Evolutionary conservation across 1,140 invertebrate genomes (phyloP).

Genomic region (Zaprionus ornatus): DNA sequence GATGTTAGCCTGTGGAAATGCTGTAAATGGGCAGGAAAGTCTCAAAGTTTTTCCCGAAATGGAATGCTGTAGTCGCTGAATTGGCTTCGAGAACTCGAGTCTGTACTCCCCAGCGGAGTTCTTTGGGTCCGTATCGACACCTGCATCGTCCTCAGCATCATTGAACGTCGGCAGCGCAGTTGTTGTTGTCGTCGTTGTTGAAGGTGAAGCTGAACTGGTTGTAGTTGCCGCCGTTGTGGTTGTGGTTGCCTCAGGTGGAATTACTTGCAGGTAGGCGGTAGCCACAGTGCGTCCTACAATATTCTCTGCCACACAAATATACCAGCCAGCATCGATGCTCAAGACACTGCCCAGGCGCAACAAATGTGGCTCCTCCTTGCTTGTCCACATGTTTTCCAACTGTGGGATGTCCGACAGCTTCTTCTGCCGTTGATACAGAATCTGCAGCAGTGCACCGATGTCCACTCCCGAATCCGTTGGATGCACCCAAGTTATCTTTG

Average conservation of each 20-base stretch:
- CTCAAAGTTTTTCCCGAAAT: constrained; percentile 88
- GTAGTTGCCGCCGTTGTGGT: constrained; percentile 3
- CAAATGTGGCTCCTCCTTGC: constrained; percentile 85
- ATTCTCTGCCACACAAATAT: constrained; percentile 95
- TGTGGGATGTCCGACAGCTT: neutral
- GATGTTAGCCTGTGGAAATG: constrained; percentile 89
- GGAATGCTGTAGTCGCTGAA: constrained; percentile 47
- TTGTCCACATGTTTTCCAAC: constrained; percentile 14
- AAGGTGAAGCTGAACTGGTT: neutral
- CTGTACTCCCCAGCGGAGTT: neutral
- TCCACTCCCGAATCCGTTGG: neutral
- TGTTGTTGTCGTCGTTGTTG: constrained; percentile 7
- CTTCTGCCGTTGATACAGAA: constrained; percentile 13
- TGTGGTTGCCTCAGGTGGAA: constrained; percentile 6
- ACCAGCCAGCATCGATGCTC: constrained; percentile 94
- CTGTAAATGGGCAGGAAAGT: constrained; percentile 87
- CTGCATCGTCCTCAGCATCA: constrained; percentile 45
- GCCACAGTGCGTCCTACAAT: constrained; percentile 90
- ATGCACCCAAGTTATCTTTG: constrained; percentile 89
- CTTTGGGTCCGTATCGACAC: neutral
- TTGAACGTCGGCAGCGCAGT: neutral
- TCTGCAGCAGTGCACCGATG: constrained; percentile 36
- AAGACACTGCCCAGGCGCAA: constrained; percentile 91
- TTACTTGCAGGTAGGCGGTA: constrained; percentile 89
- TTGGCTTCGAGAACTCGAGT: constrained; percentile 40